These are phyloP conservation scores for Tineola bisselliella DNA, from an alignment of 2,888 invertebrate genomes.

Conservation along the genomic window DNA sequence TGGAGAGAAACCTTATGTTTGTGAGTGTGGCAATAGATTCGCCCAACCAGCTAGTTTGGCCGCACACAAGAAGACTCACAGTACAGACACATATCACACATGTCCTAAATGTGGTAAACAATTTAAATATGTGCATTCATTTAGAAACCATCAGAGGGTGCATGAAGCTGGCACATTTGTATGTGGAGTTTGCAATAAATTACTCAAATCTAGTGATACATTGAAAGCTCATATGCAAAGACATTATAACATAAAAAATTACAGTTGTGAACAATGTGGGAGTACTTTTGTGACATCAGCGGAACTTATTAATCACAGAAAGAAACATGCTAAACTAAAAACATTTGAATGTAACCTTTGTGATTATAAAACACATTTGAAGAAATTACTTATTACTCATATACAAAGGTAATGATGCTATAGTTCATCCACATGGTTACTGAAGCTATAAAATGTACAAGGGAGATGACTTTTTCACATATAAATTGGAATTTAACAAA, in stretches of 20 bases:
- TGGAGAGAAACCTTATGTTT: slow-evolving; percentile 51
- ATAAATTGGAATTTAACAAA: too few species aligned
- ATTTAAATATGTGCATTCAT: slow-evolving; percentile 54
- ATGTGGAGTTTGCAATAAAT: slow-evolving; percentile 50
- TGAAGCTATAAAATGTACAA: too few species aligned
- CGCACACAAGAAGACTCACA: slow-evolving; percentile 50
- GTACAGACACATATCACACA: slow-evolving; percentile 40
- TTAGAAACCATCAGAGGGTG: slow-evolving; percentile 49
- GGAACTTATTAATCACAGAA: slow-evolving; percentile 51
- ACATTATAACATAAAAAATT: slow-evolving; percentile 54
- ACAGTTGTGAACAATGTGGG: slow-evolving; percentile 58
- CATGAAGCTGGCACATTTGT: slow-evolving; percentile 41
- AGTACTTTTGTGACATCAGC: slow-evolving; percentile 54
- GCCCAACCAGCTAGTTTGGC: slow-evolving; percentile 52
- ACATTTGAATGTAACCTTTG: slow-evolving; percentile 50
- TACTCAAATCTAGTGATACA: slow-evolving; percentile 46
- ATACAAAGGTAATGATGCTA: slow-evolving; percentile 51
- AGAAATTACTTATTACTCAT: slow-evolving; percentile 49
- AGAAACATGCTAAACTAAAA: slow-evolving; percentile 39
- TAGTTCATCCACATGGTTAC: too few species aligned
- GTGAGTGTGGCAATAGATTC: slow-evolving; percentile 56
- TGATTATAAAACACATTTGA: slow-evolving; percentile 49
- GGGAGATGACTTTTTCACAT: too few species aligned
- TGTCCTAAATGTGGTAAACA: slow-evolving; percentile 57
- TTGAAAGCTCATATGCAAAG: slow-evolving; percentile 48